These are phyloP conservation scores for Phenganax stokvisi DNA, from an alignment of 92 coral and sea anemone genomes.

Conservation along the genomic window DNA sequence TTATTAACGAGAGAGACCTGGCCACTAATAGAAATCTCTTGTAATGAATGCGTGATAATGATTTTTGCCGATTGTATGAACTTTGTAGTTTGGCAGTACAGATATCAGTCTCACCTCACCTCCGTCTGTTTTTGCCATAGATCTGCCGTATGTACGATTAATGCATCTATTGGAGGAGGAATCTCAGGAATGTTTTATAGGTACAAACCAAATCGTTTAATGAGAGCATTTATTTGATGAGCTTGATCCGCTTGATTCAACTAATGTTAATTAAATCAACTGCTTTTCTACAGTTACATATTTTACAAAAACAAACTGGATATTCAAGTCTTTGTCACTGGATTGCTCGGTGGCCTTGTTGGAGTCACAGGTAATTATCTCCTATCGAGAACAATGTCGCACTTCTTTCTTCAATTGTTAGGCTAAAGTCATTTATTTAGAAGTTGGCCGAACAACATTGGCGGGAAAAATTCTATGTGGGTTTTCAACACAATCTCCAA, in stretches of 20 bases:
- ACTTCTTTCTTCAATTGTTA: not conserved
- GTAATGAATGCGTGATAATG: too few relatives aligned
- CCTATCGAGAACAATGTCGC: not conserved
- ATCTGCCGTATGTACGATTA: slow-evolving; percentile 44
- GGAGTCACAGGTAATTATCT: slow-evolving; percentile 60
- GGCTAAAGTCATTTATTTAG: too few relatives aligned
- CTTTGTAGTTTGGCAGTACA: not conserved
- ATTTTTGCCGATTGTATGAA: too few relatives aligned
- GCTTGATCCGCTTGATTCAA: not conserved
- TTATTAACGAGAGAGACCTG: too few relatives aligned
- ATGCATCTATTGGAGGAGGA: slow-evolving; percentile 32
- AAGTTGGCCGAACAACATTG: too few relatives aligned
- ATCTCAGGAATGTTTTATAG: slow-evolving; percentile 59
- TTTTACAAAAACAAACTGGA: slow-evolving; percentile 62
- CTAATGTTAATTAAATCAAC: not conserved
- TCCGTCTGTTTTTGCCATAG: not conserved
- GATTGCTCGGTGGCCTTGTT: slow-evolving; percentile 87
- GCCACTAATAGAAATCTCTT: too few relatives aligned
- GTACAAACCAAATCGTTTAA: slow-evolving; percentile 24
- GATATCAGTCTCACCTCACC: not conserved
- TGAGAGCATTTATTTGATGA: not conserved
- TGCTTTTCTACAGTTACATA: slow-evolving; percentile 45
- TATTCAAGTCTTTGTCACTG: slow-evolving; percentile 59
- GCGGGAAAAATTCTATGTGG: too few relatives aligned
- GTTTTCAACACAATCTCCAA: too few relatives aligned